phyloP scores from a whole-genome alignment of 2,113 vertebrate species.

The Murina feae region DNA sequence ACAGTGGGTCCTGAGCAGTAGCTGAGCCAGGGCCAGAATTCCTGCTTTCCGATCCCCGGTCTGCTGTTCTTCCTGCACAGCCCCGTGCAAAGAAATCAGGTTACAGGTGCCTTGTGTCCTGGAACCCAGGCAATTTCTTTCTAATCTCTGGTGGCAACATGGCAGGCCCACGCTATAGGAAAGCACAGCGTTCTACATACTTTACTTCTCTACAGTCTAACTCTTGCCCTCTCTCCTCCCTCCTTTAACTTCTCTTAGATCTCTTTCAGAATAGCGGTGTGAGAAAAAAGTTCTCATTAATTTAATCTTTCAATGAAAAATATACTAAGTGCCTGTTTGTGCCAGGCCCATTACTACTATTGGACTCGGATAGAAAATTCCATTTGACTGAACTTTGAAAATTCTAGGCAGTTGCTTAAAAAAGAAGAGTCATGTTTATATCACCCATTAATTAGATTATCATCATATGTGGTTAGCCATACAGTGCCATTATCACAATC shows the following conservation, averaged over 20 bases:
- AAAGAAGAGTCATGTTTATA: neutral
- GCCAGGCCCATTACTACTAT: neutral
- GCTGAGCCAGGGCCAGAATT: neutral
- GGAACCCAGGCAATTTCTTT: neutral
- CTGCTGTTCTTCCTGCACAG: neutral
- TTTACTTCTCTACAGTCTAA: neutral
- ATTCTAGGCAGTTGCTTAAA: neutral
- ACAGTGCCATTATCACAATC: neutral
- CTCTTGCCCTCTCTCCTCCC: neutral
- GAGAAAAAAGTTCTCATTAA: neutral
- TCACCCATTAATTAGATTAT: neutral
- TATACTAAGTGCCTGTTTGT: neutral
- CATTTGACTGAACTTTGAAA: neutral
- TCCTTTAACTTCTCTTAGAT: neutral
- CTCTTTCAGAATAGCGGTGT: neutral
- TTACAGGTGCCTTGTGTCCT: neutral
- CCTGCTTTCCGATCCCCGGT: neutral
- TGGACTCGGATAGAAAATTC: neutral
- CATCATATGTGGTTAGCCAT: neutral
- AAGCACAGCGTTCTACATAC: neutral
- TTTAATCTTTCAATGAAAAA: conserved; percentile 17
- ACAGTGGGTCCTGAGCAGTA: neutral
- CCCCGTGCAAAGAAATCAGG: neutral
- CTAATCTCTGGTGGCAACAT: neutral
- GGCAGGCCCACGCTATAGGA: neutral